Evolutionary conservation across 2,888 invertebrate species (phyloP).

Genomic region (Lepidocyrtinus sp.): DNA sequence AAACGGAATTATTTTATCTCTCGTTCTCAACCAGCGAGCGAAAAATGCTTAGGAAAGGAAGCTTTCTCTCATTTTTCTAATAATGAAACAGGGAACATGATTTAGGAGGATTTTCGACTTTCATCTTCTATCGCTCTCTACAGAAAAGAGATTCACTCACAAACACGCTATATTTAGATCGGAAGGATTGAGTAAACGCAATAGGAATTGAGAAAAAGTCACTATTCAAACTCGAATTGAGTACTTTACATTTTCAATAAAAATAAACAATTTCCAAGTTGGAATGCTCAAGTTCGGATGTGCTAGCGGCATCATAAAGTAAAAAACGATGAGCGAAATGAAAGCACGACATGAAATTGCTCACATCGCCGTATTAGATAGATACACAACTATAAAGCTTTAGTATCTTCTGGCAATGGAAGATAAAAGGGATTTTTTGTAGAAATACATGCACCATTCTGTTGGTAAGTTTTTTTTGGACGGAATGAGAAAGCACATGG

Average conservation of each 20-base stretch:
- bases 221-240: neutral
- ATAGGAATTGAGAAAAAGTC: neutral
- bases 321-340: no score
- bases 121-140: neutral
- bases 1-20: no score
- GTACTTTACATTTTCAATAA: neutral
- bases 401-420: no score
- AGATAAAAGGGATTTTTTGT: no score
- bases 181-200: neutral
- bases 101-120: neutral
- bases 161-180: neutral
- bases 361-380: no score
- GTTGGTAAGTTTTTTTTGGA: no score
- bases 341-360: no score
- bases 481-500: no score
- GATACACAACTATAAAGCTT: no score
- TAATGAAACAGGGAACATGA: neutral
- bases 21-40: no score
- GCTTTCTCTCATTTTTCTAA: neutral
- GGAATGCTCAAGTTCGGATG: neutral
- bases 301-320: neutral
- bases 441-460: no score
- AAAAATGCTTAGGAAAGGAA: no score
- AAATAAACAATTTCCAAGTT: neutral
- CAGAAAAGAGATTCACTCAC: neutral